Evolutionary conservation across 2,888 invertebrate genomes (phyloP), one percentile per base, ranked within the genome.

Genomic region (Troides aeacus): DNA sequence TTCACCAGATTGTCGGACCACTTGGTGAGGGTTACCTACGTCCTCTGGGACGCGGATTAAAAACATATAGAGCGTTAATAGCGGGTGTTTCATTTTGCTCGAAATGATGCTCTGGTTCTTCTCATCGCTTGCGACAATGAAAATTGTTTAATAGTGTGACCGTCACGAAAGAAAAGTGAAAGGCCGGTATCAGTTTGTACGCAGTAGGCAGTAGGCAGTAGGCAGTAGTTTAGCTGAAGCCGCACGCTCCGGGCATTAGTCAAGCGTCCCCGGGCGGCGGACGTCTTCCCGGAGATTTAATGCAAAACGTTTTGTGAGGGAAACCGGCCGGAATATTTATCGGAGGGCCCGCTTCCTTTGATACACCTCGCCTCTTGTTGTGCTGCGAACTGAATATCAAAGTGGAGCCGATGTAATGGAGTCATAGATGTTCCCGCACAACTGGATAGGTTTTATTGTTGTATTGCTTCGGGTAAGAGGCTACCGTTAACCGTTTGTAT

Each of bases 191-290:
- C 36, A 56, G 39, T 61, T 23, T 62, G 58, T 42, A 18, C 42
- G 24, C 36, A 53, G 50, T 62, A 23, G n/a, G 24, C n/a, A 62
- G 50, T 62, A 23, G n/a, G 24, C n/a, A 62, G 50, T 62, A 23
- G n/a, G 24, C 36, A 62, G 50, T 62, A 23, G 60, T 64, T 64
- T 53, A 42, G 39, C 39, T 39, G 36, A 60, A n/a, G 57, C 46
- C 18, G 39, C 69, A 69, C 69, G 69, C 23, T 18, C 36, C 42
- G 8, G 64, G 18, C 64, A 69, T 69, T 53, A 69, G 46, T 69
- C 69, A 64, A 24, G 56, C 56, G 58, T 42, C 39, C 61, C 42
- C 68, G 30, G 8, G 61, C 62, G n/a, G 53, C 39, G n/a, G 62
- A 46, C 58, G 42, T 59, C 58, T 63, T 62, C 63, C 46, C 24